Conservation (phyloP, 2,113 vertebrate genomes). For the Ptilonorhynchus violaceus region DNA sequence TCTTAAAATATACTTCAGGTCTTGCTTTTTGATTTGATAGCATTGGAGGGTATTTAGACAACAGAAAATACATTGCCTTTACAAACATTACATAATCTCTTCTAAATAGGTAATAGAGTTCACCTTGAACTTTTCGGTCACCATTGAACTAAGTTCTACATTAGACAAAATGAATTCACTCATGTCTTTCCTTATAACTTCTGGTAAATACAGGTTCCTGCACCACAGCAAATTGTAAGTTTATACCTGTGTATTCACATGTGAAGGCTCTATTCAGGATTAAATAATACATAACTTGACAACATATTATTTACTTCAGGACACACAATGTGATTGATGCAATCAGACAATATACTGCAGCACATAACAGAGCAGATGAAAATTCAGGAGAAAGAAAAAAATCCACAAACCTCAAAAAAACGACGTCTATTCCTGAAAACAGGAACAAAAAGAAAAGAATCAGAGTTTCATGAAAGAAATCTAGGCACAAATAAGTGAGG, state of each 20-base stretch:
- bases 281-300: slow-evolving; percentile 26
- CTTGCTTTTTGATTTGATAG: background rate
- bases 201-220: background rate
- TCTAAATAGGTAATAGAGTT: background rate
- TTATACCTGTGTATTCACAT: background rate
- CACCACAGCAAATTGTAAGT: background rate
- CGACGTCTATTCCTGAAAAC: background rate
- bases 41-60: background rate
- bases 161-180: background rate
- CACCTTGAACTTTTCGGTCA: background rate
- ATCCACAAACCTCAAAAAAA: background rate
- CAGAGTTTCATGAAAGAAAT: background rate
- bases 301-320: slow-evolving; percentile 29
- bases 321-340: background rate
- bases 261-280: background rate
- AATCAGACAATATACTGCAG: background rate
- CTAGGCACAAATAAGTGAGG: background rate
- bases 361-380: background rate
- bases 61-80: background rate
- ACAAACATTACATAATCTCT: background rate
- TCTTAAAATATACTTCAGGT: background rate
- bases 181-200: background rate
- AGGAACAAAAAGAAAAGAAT: background rate
- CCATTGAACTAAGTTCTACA: background rate
- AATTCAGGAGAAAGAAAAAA: background rate